Evolutionary conservation across 2,888 invertebrate genomes (phyloP), one percentile per base, ranked within the genome.

Genomic region (Cheilosia grossa): DNA sequence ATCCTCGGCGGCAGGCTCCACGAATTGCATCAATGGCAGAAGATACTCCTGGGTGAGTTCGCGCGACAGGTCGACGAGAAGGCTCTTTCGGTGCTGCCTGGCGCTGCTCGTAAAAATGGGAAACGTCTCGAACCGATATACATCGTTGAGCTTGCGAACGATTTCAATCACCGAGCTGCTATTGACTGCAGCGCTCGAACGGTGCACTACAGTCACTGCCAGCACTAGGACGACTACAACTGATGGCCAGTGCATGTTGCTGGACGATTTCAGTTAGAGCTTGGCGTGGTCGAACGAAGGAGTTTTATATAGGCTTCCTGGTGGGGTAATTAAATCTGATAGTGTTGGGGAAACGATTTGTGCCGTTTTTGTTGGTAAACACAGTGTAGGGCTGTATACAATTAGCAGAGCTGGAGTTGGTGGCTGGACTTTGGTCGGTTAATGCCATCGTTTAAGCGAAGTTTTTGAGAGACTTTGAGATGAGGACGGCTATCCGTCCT

Each of bases 1-100:
- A 17, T 63, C 37, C 0, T 54, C 40, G 15, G 64, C 2, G 2
- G 74, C 56, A 9, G 7, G 2, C 0, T 51, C 44, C n/a, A 40
- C 44, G n/a, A 74, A 56, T 13, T 64, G 42, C 63, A 83, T 78
- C 19, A 74, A 74, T 5, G 82, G 79, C n/a, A 64, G 13, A 1
- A 15, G 58, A n/a, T 17, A 63, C 15, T 69, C 40, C 0, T 47
- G 5, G 4, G 17, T 47, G 4, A 83, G 69, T 7, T 64, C 17
- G 10, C 56, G 33, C 2, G 69, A 47, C 1, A 83, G 27, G 21
- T 74, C 53, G 5, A 6, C 5, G 6, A 83, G 61, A 1, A 37
- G 53, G 30, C 49, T 69, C 4, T 51, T 21, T 15, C 42, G 24
- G 0, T 40, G 51, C 13, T 69, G 37, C 2, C 27, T 24, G 40